Conservation (phyloP, 2,888 invertebrate genomes). For the Allophyes oxyacanthae region DNA sequence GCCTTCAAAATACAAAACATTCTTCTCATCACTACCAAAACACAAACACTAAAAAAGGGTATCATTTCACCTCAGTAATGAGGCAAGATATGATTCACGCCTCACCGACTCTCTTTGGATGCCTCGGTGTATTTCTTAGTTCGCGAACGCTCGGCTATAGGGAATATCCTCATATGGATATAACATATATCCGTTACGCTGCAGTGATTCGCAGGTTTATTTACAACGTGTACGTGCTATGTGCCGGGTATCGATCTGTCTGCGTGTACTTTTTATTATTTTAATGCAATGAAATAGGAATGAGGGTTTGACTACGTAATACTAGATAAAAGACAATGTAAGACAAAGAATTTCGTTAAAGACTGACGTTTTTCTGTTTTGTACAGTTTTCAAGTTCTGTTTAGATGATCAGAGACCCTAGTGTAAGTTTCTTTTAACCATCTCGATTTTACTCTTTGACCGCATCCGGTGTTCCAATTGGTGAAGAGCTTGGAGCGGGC, state of each 20-base stretch:
- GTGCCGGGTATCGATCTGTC: neutral
- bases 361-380: no score
- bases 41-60: constrained; percentile 31
- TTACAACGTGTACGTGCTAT: neutral
- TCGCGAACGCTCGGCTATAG: constrained; percentile 20
- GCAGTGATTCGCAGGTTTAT: constrained; percentile 27
- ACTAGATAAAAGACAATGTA: no score
- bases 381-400: no score
- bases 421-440: no score
- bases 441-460: no score
- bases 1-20: no score
- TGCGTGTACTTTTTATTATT: neutral
- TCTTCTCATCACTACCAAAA: constrained; percentile 1
- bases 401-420: no score
- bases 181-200: constrained; percentile 10
- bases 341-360: no score
- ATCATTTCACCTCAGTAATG: constrained; percentile 62
- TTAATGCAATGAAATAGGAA: neutral
- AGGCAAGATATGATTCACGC: constrained; percentile 70
- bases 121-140: constrained; percentile 12
- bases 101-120: constrained; percentile 56
- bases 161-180: constrained; percentile 3
- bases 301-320: neutral
- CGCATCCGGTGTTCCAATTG: no score
- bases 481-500: no score